Evolutionary conservation across 2,888 invertebrate genomes (phyloP), one percentile per base, ranked within the genome.

Genomic region (Apamea epomidion): DNA sequence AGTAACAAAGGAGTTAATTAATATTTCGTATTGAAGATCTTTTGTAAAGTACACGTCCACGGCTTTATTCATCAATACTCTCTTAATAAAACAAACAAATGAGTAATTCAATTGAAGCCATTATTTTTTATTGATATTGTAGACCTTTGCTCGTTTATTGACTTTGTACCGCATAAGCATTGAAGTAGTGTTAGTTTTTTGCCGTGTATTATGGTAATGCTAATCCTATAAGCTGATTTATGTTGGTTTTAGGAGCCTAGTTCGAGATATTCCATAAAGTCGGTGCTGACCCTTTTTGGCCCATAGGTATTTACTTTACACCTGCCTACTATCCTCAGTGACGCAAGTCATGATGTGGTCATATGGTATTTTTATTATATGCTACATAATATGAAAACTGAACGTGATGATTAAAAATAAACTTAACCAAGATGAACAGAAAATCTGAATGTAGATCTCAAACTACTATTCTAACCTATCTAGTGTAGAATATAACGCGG

Each of bases 71-170:
- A 67, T 68, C 67, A 71, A 65, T 37, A 74, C 65, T 70, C 21
- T 70, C 8, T 29, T 54, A 71, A 21, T 21, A 74, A 76, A 86
- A 86, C 75, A 75, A 74, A 74, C 76, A 77, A 60, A 82, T 64
- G 68, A 75, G n/a, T 83, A 37, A 84, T 87, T 69, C 14, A 69
- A 74, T 65, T 75, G 64, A 62, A 69, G 51, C 58, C 21, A 83
- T 60, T 70, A 78, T 60, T 77, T 21, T 64, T 32, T 72, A 75
- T 60, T 77, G 54, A 73, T 74, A 72, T 87, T 29, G 37, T 29
- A 77, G 51, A 78, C 58, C 78, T 74, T 75, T 68, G 67, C 62
- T 37, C 2, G 64, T 72, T 74, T 77, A 72, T 69, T 45, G 75
- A 86, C 76, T 82, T 76, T 73, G 86, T 74, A 32, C 73, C 65